Conservation (phyloP, 1,140 invertebrate species). For the Steinernema khuongi region DNA sequence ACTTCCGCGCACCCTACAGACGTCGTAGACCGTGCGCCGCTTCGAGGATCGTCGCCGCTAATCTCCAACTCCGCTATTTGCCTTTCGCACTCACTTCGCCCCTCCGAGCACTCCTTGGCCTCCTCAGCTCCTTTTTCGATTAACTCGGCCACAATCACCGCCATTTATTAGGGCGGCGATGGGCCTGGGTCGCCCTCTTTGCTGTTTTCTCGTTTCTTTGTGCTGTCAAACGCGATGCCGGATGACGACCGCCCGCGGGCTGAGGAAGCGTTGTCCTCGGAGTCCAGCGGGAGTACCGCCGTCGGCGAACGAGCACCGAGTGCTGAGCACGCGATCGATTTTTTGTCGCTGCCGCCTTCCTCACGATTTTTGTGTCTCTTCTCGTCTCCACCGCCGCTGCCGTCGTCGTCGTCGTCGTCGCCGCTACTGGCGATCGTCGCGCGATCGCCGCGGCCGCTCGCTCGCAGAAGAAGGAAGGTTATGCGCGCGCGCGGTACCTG, state of each 20-base stretch:
- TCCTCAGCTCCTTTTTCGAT: conserved; percentile 1
- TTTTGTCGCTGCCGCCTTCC: neutral
- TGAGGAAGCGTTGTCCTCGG: neutral
- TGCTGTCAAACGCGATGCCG: neutral
- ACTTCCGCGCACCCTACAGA: no score
- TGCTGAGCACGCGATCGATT: neutral
- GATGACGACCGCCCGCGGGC: neutral
- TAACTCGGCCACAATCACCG: no score
- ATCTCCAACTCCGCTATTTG: neutral
- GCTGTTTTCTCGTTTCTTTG: conserved; percentile 12
- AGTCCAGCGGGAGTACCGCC: no score
- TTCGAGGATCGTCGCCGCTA: neutral
- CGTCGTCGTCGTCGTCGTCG: no score
- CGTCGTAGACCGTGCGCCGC: neutral
- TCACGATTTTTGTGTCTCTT: neutral
- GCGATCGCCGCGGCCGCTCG: neutral
- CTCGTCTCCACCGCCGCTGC: no score
- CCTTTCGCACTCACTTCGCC: neutral
- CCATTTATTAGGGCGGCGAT: no score
- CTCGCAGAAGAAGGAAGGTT: conserved; percentile 5
- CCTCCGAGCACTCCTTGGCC: neutral
- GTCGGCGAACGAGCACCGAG: neutral
- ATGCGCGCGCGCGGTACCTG: neutral
- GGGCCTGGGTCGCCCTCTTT: no score
- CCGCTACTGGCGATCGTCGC: neutral